Evolutionary conservation across 92 coral and sea anemone genomes (phyloP), one percentile per base, ranked within the genome.

Genomic region (Palythoa grandis): DNA sequence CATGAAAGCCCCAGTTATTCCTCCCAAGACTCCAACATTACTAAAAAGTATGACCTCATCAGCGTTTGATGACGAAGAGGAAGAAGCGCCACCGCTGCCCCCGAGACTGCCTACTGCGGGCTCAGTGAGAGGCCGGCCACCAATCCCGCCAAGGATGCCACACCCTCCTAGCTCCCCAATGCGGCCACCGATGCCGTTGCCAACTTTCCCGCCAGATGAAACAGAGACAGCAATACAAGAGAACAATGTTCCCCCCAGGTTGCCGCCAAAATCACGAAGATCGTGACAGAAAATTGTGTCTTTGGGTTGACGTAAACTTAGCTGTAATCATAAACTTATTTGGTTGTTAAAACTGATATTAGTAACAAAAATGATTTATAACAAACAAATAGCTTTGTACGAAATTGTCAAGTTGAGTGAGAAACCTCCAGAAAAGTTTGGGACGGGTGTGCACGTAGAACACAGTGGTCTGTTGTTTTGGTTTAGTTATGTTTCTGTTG

Each of bases 51-150:
- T 22, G 12, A 11, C 47, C 74, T 53, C 74, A 63, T 20, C 86
- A 39, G 82, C 91, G 88, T 78, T 87, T 86, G 52, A 76, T 73
- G 88, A 87, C 86, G 86, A 52, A 20, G 74, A 78, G 4, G 90
- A 70, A 5, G 91, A 76, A 63, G 89, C 98, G 7, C 94, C 98
- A 38, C 94, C 95, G 22, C 78, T 92, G 22, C 98, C 98, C 74
- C 98, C 95, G 5, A 73, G 93, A 86, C 93, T 74, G 14, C 95
- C 89, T 40, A 87, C 73, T 40, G 70, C 60, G 88, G 91, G 73
- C 38, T 50, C 83, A 9, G 82, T 85, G 10, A 84, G 85, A 70
- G 70, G 86, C 24, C 89, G 94, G 19, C 96, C 98, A 35, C 98
- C 95, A 63, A 83, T 92, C 11, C 98, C 95, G 71, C 98, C 94